Base-by-base conservation (phyloP, 2,888 invertebrate species). In the Corbicula japonica region DNA sequence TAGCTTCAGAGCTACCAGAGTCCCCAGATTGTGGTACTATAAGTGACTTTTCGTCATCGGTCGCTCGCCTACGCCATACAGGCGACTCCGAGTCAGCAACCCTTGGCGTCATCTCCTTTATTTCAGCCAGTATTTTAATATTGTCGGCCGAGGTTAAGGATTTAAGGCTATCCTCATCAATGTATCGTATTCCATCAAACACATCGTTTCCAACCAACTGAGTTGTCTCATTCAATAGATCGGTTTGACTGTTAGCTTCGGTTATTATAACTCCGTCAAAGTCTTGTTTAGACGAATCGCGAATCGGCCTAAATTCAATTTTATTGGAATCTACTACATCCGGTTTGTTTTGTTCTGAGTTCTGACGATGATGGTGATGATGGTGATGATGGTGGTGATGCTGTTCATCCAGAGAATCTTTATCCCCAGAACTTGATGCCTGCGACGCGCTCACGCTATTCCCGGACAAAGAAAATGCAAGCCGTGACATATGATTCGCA, bases 161-260 rank as follows among this genome's bases (percentile, higher is more conserved):
- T 72, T 91, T 87, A 38, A 93, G 81, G 77, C 92, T 92, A 30
- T 92, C 91, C 71, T 92, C 91, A 76, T 93, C 92, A 50, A 93
- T 92, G 80, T 91, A 93, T 46, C 85, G 84, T 46, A 91, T 81
- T 21, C 91, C 92, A 65, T 87, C 81, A 6, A 89, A 66, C n/a
- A 87, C 76, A 38, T 91, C 91, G 32, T 81, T 85, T 52, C 85
- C 86, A 15, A 88, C 78, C 8, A 87, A 80, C 10, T 84, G 86
- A 21, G 77, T 61, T 12, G 74, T 72, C 48, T 74, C 72, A 34
- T 69, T 63, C 50, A 52, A n/a, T 60, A 77, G 66, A 50, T 83
- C 73, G 12, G 32, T 41, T 41, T 68, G 63, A 10, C 73, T 66
- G 10, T 78, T 58, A 15, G 63, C 65, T 1, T 69, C 56, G 10